A percentile compares a stretch with the other conserved stretches of the same genome.
phyloP scores from a whole-genome alignment of 1,140 invertebrate species.

The Coptotermes formosanus region DNA sequence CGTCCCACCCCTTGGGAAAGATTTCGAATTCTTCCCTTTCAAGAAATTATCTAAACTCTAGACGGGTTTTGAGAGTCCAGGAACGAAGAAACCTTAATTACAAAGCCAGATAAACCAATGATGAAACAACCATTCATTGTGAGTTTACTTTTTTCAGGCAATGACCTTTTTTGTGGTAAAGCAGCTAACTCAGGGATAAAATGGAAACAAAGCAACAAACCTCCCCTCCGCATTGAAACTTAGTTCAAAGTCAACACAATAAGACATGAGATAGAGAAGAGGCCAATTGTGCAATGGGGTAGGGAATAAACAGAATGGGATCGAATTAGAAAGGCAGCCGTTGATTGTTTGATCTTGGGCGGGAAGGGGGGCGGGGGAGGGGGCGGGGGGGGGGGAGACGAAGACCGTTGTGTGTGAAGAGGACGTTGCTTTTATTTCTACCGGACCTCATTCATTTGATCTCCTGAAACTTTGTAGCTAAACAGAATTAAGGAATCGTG shows the following conservation, averaged over 20 bases:
- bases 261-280: neutral
- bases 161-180: conserved; percentile 18
- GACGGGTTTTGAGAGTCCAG: neutral
- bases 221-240: conserved; percentile 8
- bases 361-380: neutral
- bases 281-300: conserved; percentile 1
- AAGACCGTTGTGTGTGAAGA: neutral
- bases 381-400: neutral
- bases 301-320: conserved; percentile 2
- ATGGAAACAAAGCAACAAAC: conserved; percentile 12
- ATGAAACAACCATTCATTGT: conserved; percentile 13
- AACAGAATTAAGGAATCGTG: conserved; percentile 15
- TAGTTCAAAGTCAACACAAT: conserved; percentile 19
- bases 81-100: neutral
- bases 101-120: conserved; percentile 6
- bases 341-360: conserved; percentile 7
- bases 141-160: conserved; percentile 12
- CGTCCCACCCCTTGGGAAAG: neutral
- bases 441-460: neutral
- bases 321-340: conserved; percentile 14
- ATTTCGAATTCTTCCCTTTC: neutral
- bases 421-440: neutral
- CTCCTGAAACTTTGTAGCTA: conserved; percentile 16
- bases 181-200: conserved; percentile 5
- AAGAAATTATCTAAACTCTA: neutral